phyloP scores from a whole-genome alignment of 1,140 invertebrate genomes.

The Panulirus ornatus region DNA sequence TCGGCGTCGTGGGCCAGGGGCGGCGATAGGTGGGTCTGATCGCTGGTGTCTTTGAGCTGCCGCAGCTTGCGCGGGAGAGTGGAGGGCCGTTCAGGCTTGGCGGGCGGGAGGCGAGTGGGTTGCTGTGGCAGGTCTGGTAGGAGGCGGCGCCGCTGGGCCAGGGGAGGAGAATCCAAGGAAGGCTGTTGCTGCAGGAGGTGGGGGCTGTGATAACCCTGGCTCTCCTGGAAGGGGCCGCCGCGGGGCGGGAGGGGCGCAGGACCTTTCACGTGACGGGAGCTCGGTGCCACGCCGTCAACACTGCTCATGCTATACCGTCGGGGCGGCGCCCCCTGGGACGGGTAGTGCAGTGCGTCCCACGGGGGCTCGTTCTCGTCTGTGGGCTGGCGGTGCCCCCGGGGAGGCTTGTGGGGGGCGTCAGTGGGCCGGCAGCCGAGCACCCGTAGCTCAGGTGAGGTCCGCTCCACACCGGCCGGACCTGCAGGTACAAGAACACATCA shows the following conservation, averaged over 20 bases:
- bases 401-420: slow-evolving; percentile 13
- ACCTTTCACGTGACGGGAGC: slow-evolving; percentile 14
- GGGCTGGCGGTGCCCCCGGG: slow-evolving; percentile 28
- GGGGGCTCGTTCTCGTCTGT: slow-evolving; percentile 70
- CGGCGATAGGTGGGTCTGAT: slow-evolving; percentile 14
- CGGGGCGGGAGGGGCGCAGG: slow-evolving; percentile 5
- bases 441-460: slow-evolving; percentile 51
- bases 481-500: neutral
- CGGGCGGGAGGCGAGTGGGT: neutral
- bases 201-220: neutral
- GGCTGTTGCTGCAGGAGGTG: slow-evolving; percentile 6
- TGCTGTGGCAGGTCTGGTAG: slow-evolving; percentile 44
- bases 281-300: slow-evolving; percentile 19
- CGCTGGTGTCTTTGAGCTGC: neutral
- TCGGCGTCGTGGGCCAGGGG: slow-evolving; percentile 12
- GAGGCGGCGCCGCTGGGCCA: slow-evolving; percentile 32
- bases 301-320: slow-evolving; percentile 61
- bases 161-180: slow-evolving; percentile 4
- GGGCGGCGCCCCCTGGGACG: slow-evolving; percentile 28
- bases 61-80: slow-evolving; percentile 37
- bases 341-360: slow-evolving; percentile 16
- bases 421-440: slow-evolving; percentile 18
- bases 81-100: slow-evolving; percentile 6
- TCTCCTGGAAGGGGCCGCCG: neutral
- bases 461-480: slow-evolving; percentile 50